Base-by-base conservation (phyloP, 1,140 invertebrate genomes). In the Drosophila gunungcola region DNA sequence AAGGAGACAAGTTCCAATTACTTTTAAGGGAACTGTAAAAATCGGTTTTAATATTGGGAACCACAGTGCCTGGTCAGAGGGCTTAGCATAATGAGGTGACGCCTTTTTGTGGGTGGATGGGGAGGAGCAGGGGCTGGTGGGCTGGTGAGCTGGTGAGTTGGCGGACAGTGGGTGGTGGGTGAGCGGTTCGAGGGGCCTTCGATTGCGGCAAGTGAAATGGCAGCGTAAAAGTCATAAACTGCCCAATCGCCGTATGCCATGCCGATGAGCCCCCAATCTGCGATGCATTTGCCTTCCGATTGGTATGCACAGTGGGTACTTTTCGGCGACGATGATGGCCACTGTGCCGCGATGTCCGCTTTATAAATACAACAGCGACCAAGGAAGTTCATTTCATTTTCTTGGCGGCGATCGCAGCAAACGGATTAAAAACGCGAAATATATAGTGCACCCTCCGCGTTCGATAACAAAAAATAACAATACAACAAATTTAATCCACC, bases 321-420 rank as follows among this genome's bases (percentile, higher is more conserved):
- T 12, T 4, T 2, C 42, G 1, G 16, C 6, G 32, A 12, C 16
- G 34, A 16, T 21, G 49, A 48, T 79, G 61, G 61, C 57, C 36
- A 48, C 43, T 34, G 43, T 67, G 60, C 48, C 21, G 45, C 63
- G 83, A 79, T 75, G 61, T 73, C 63, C 89, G 89, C 90, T 91
- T 91, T 90, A 91, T 91, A 91, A 91, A 91, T 91, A 91, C 90
- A 91, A 81, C 83, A 91, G 70, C 73, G 32, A 76, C 75, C 74
- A 80, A 85, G 90, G 90, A 91, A 91, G 90, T 91, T 84, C 73
- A 80, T 89, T 91, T 91, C 81, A 91, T 91, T 91, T 79, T 88
- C 64, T 73, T 79, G 77, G 62, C 70, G 84, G 68, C 80, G 46
- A 79, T 68, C 70, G 83, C 74, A 68, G 73, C 73, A 32, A 42